Base-by-base conservation (phyloP, 2,888 invertebrate genomes). In the Xestia c-nigrum region DNA sequence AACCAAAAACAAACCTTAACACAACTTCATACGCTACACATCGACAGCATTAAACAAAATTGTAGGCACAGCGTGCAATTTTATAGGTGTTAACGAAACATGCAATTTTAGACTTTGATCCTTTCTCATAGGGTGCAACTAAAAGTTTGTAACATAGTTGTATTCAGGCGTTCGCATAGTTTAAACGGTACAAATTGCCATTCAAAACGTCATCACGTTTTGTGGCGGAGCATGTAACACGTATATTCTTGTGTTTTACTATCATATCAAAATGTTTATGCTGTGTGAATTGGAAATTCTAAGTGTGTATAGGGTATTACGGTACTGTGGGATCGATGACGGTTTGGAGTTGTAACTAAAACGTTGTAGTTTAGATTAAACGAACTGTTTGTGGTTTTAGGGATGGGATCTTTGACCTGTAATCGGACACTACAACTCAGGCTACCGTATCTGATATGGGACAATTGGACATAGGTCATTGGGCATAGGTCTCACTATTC, bases 121-220 rank as follows among this genome's bases (percentile, higher is more conserved):
- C 69, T 40, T 81, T 47, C 83, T 19, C 73, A 81, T 90, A 90
- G 82, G 85, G 89, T 86, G 66, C 72, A 86, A 80, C 50, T 63
- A 72, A 82, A 74, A 75, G 66, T 74, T 72, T 77, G 77, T 75
- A 78, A 90, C 88, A 87, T 74, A 87, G 90, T 90, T 88, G 88
- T 84, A 81, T 82, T 86, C 84, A 77, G 83, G 70, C 84, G 72
- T 85, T 90, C 89, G 87, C 86, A 89, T 84, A 88, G 90, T 91
- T 91, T 92, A 92, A 93, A 91, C 89, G 89, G 86, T 93, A 93
- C 92, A 93, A 92, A 94, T 93, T 92, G 92, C 90, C 90, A 91
- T 93, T 94, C 92, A 91, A 91, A 92, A 88, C 87, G 91, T 93
- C 92, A 90, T 93, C 91, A 91, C 89, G 90, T 91, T 93, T 91